Evolutionary conservation across 1,140 invertebrate genomes (phyloP).

Genomic region (Apis florea): DNA sequence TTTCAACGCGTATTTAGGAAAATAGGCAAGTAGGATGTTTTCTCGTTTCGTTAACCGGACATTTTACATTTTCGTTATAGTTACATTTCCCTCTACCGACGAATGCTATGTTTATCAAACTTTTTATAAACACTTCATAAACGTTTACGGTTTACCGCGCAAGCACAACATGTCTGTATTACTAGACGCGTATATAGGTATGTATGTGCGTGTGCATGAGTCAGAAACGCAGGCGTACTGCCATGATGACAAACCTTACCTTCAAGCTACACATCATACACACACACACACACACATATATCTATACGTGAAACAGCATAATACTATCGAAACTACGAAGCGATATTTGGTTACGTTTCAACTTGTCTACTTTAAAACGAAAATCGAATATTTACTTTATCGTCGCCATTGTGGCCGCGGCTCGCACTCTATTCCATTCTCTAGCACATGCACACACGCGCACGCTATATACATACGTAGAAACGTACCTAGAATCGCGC

Average conservation of each 20-base stretch:
- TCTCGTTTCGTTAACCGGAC: background rate
- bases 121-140: slow-evolving; percentile 38
- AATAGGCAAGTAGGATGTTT: background rate
- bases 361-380: background rate
- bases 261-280: background rate
- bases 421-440: background rate
- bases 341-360: background rate
- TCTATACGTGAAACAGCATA: background rate
- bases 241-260: background rate
- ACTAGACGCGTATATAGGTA: background rate
- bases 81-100: background rate
- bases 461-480: background rate
- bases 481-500: slow-evolving; percentile 8
- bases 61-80: slow-evolving; percentile 21
- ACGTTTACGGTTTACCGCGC: slow-evolving; percentile 41
- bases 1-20: background rate
- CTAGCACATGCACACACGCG: slow-evolving; percentile 6
- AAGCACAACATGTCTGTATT: background rate
- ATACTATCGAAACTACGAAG: background rate
- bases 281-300: too few species aligned
- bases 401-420: slow-evolving; percentile 12
- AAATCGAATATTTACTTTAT: background rate
- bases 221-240: slow-evolving; percentile 40
- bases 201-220: background rate
- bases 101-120: slow-evolving; percentile 21